phyloP scores from a whole-genome alignment of 2,113 vertebrate species.

The Ceyx melanurus region DNA sequence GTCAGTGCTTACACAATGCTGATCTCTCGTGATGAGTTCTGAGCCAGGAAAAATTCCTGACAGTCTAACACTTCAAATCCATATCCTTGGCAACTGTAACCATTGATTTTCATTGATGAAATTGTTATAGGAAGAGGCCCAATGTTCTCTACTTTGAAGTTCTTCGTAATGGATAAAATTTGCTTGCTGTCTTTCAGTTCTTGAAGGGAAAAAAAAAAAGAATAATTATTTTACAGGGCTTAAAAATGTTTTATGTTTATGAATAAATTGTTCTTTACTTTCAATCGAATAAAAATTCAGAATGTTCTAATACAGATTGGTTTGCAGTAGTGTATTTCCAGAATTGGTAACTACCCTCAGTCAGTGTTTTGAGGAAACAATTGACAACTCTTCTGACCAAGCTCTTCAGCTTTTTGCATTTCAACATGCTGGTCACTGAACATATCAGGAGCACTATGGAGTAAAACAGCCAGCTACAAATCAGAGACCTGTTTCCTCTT shows the following conservation, averaged over 20 bases:
- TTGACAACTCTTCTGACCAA: background rate
- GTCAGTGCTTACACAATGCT: constrained; percentile 88
- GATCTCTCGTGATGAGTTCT: constrained; percentile 91
- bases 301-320: background rate
- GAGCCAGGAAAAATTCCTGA: constrained; percentile 84
- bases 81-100: constrained; percentile 94
- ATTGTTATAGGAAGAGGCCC: constrained; percentile 92
- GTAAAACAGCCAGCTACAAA: background rate
- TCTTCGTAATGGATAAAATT: constrained; percentile 88
- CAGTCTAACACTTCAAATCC: constrained; percentile 96
- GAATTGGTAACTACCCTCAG: background rate
- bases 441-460: background rate
- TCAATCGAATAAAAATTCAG: background rate
- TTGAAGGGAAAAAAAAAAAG: constrained; percentile 37
- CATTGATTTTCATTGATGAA: constrained; percentile 95
- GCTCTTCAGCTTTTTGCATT: background rate
- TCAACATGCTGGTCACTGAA: background rate
- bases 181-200: constrained; percentile 92
- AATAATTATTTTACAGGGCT: background rate
- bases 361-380: background rate
- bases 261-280: background rate
- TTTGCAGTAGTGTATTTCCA: background rate
- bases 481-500: background rate
- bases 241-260: background rate
- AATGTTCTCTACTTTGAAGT: constrained; percentile 95